Evolutionary conservation across 1,140 invertebrate genomes (phyloP).

Genomic region (Teleogryllus occipitalis): DNA sequence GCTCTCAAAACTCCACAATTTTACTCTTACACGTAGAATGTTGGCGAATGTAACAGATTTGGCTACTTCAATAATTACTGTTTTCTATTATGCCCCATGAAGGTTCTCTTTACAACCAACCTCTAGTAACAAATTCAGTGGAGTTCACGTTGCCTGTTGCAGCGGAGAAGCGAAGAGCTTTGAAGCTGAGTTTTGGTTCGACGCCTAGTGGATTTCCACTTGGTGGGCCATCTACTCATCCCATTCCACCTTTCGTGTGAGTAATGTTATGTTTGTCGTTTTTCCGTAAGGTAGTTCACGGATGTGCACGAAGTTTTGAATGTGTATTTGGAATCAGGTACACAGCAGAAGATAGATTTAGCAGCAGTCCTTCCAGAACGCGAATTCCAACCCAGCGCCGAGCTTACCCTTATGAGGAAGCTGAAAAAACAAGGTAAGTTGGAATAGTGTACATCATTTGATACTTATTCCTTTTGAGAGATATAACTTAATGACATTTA

Average conservation of each 20-base stretch:
- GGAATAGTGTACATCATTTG: too few species aligned
- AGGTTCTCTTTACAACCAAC: neutral
- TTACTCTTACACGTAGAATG: too few species aligned
- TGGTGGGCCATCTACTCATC: constrained; percentile 15
- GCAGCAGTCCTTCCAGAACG: too few species aligned
- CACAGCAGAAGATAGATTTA: neutral
- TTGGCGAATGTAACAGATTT: too few species aligned
- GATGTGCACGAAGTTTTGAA: too few species aligned
- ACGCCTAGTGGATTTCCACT: constrained; percentile 32
- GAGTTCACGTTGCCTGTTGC: constrained; percentile 19
- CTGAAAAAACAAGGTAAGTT: neutral
- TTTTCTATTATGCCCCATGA: neutral
- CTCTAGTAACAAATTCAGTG: neutral
- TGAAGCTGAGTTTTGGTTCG: constrained; percentile 37
- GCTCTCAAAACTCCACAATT: too few species aligned
- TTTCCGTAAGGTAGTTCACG: too few species aligned
- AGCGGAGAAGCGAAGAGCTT: constrained; percentile 36
- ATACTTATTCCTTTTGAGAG: neutral
- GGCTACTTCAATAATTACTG: too few species aligned
- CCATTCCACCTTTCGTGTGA: constrained; percentile 8
- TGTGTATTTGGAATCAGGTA: neutral
- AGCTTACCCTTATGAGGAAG: neutral
- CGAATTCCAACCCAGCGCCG: too few species aligned
- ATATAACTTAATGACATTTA: neutral
- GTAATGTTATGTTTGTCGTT: neutral